A percentile compares a stretch with the other conserved stretches of the same genome.
Conservation (phyloP, 1,140 invertebrate species). For the Olivierus martensii region DNA sequence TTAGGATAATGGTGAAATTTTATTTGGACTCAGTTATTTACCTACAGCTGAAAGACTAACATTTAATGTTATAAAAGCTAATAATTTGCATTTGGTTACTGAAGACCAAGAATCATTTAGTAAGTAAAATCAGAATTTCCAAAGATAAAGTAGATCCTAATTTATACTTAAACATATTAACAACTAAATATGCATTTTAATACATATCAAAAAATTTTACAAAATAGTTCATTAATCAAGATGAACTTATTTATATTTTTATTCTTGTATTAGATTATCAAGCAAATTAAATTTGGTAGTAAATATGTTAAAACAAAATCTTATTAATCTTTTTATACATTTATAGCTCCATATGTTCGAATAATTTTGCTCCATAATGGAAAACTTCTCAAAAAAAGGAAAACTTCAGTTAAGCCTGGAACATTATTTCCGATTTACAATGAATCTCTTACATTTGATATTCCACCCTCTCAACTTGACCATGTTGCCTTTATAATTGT, state of each 20-base stretch:
- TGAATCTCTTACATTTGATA: slow-evolving; percentile 39
- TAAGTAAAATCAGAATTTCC: slow-evolving; percentile 28
- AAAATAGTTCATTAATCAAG: too few relatives aligned
- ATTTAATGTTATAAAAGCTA: slow-evolving; percentile 36
- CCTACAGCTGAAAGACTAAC: slow-evolving; percentile 42
- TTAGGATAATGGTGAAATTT: slow-evolving; percentile 33
- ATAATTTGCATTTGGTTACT: slow-evolving; percentile 29
- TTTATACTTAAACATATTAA: too few relatives aligned
- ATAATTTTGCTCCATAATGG: slow-evolving; percentile 37
- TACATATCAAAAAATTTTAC: too few relatives aligned
- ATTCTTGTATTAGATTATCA: too few relatives aligned
- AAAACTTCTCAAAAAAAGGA: slow-evolving; percentile 39
- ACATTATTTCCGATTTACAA: slow-evolving; percentile 34
- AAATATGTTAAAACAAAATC: too few relatives aligned
- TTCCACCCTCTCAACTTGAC: slow-evolving; percentile 33
- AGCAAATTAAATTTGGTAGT: too few relatives aligned
- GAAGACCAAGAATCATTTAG: slow-evolving; percentile 31
- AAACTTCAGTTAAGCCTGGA: slow-evolving; percentile 29
- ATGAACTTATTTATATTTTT: too few relatives aligned
- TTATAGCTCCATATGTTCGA: slow-evolving; percentile 37
- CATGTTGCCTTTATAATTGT: slow-evolving; percentile 34
- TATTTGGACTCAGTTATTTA: slow-evolving; percentile 40
- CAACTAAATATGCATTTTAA: too few relatives aligned
- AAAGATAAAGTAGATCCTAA: too few relatives aligned
- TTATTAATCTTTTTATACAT: too few relatives aligned